phyloP scores from a whole-genome alignment of 2,888 invertebrate genomes.

The Leptinotarsa peninsularis region DNA sequence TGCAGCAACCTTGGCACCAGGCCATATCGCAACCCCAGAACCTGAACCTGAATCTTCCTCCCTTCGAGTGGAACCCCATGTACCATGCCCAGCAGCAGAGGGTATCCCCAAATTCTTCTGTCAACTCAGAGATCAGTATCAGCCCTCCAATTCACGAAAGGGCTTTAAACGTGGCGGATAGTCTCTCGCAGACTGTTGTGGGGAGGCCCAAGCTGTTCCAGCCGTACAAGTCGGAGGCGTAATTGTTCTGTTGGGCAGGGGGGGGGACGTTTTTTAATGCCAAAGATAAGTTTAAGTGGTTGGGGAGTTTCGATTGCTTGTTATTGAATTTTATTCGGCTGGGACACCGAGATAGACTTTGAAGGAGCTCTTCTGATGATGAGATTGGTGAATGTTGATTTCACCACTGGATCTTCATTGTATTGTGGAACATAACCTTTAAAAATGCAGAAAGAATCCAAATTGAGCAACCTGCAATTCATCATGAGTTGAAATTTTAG shows the following conservation, averaged over 20 bases:
- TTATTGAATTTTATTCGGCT: background rate
- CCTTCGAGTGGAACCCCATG: constrained; percentile 43
- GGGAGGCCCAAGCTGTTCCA: constrained; percentile 78
- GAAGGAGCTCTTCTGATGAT: too few species aligned
- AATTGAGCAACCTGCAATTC: too few species aligned
- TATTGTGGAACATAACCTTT: too few species aligned
- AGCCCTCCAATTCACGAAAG: constrained; percentile 61
- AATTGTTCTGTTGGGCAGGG: constrained; percentile 32
- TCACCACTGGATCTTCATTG: too few species aligned
- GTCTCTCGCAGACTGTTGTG: constrained; percentile 47
- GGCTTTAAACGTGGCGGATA: constrained; percentile 59
- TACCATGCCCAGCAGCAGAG: constrained; percentile 31
- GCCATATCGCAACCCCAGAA: constrained; percentile 61
- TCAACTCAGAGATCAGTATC: constrained; percentile 62
- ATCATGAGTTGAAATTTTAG: too few species aligned
- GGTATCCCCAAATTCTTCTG: constrained; percentile 61
- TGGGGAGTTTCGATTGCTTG: background rate
- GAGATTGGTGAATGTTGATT: too few species aligned
- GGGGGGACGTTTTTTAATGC: background rate
- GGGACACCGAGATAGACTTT: background rate
- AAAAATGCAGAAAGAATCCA: too few species aligned
- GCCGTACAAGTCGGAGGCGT: constrained; percentile 77
- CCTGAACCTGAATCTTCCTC: constrained; percentile 56
- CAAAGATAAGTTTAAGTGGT: background rate
- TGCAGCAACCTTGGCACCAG: constrained; percentile 54